Evolutionary conservation across 2,888 invertebrate species (phyloP).

Genomic region (Lasioglossum zephyrum): DNA sequence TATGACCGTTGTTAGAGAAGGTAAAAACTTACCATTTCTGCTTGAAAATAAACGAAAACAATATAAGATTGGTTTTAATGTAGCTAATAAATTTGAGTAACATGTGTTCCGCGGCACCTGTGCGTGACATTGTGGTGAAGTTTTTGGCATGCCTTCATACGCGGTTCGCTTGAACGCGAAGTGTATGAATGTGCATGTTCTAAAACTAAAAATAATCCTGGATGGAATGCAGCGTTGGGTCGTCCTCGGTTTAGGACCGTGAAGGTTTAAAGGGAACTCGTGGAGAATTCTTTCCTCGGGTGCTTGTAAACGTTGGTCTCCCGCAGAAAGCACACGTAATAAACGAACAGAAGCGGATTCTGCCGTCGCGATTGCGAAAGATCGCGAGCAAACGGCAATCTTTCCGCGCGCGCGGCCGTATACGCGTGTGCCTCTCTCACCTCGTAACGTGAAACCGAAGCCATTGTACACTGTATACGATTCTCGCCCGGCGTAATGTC

Average conservation of each 20-base stretch:
- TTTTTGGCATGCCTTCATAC: conserved; percentile 6
- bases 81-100: neutral
- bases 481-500: conserved; percentile 67
- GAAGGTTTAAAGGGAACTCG: conserved; percentile 3
- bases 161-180: conserved; percentile 7
- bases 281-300: neutral
- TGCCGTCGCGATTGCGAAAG: conserved; percentile 50
- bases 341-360: conserved; percentile 34
- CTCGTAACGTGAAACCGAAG: conserved; percentile 78
- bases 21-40: neutral
- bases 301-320: neutral
- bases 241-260: neutral
- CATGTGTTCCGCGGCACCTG: neutral
- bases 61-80: neutral
- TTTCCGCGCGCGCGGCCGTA: conserved; percentile 49
- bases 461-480: conserved; percentile 74
- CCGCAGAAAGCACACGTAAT: neutral
- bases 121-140: conserved; percentile 16
- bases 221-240: conserved; percentile 1
- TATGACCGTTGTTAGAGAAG: neutral
- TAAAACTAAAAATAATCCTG: conserved; percentile 35
- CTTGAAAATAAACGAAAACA: neutral
- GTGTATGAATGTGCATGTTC: conserved; percentile 10
- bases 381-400: conserved; percentile 33
- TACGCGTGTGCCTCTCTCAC: conserved; percentile 63